A percentile compares a stretch with the other conserved stretches of the same genome.
phyloP scores from a whole-genome alignment of 2,888 invertebrate species.

The Portevinia maculata region DNA sequence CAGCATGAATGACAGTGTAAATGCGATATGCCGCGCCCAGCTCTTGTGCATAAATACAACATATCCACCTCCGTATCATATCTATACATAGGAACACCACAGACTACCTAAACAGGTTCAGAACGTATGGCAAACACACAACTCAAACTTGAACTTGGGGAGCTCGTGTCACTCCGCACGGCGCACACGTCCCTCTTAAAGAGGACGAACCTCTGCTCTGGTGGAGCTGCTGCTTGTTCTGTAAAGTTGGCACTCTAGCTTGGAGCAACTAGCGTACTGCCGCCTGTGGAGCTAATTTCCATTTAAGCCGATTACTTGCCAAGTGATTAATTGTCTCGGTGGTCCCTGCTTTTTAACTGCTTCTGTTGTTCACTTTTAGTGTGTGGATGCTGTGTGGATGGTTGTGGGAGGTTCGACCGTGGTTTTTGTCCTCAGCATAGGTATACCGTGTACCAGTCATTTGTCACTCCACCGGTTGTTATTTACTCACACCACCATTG shows the following conservation, averaged over 20 bases:
- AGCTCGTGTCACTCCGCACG: constrained; percentile 12
- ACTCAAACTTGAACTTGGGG: constrained; percentile 71
- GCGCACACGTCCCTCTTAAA: constrained; percentile 32
- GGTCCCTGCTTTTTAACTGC: constrained; percentile 62
- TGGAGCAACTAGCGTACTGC: constrained; percentile 64
- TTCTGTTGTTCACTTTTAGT: constrained; percentile 24
- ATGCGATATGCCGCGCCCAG: constrained; percentile 59
- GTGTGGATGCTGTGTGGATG: constrained; percentile 18
- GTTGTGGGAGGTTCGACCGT: constrained; percentile 21
- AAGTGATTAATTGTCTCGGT: constrained; percentile 75
- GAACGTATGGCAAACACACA: constrained; percentile 49
- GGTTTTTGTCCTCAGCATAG: constrained; percentile 47
- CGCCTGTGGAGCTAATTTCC: constrained; percentile 75
- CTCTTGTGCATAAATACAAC: constrained; percentile 42
- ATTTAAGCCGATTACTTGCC: constrained; percentile 76
- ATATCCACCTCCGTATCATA: constrained; percentile 27
- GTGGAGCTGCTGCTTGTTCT: constrained; percentile 24
- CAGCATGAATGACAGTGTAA: constrained; percentile 12
- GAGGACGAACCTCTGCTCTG: constrained; percentile 46
- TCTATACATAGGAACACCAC: constrained; percentile 17
- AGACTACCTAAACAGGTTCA: constrained; percentile 63
- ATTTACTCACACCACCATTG: constrained; percentile 39
- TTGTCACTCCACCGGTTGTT: constrained; percentile 53
- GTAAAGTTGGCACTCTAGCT: constrained; percentile 51
- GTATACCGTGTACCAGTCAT: constrained; percentile 54